Base-by-base conservation (phyloP, 2,797 vertebrate genomes). In the Amblyraja radiata region DNA sequence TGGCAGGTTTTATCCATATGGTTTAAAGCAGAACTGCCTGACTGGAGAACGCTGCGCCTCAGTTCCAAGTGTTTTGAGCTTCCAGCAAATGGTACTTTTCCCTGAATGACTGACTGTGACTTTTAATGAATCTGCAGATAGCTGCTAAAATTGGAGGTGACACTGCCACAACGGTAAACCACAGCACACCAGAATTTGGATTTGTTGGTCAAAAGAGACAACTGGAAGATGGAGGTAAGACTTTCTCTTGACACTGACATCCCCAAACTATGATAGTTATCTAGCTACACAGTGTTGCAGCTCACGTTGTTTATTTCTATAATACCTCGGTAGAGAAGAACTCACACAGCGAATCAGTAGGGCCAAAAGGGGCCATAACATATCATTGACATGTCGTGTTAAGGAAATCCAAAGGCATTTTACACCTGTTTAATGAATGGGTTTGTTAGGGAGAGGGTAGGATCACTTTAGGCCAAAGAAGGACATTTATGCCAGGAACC, bases 171-270 rank as follows among this genome's bases (percentile, higher is more conserved):
- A 98, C 98, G 95, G 98, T 97, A 95, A 98, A 97, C 93, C 97
- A 97, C 2, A 98, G 97, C 78, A 94, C 96, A 0, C 97, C 97
- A 95, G 95, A 94, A 86, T 99, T 98, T 91, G 94, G 97, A 1
- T 99, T 97, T 88, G 94, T 97, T 92, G 95, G 98, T 95, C 98
- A 98, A 95, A 99, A 99, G 93, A 96, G 98, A 86, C 97, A 97
- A 93, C 94, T 97, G 94, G 97, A 97, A 93, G 97, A 97, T 93
- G 96, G 96, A 95, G 97, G 97, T 97, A 76, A 93, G 81, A 65
- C 61, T 68, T 68, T 68, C n/a, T 7, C 84, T 36, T 36, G 84
- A 32, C 21, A 68, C 84, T 68, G 58, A 25, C 13, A 86, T n/a
- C 54, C 18, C 11, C 84, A 88, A 63, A 32, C 61, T 65, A 28